Evolutionary conservation across 1,140 invertebrate species (phyloP).

Genomic region (Xylocopa sonorina): DNA sequence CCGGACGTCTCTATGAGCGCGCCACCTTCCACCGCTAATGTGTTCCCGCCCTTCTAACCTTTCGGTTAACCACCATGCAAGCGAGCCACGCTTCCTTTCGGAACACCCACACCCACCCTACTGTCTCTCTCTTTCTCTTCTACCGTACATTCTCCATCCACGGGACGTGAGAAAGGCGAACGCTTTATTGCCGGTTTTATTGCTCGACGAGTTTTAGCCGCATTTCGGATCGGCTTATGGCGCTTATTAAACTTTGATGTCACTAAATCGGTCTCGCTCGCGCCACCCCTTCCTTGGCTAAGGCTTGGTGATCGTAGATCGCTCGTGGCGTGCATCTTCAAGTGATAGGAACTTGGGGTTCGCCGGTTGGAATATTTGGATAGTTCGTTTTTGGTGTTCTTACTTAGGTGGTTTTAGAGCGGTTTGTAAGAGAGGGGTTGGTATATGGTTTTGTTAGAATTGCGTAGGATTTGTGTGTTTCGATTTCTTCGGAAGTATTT

Average conservation of each 20-base stretch:
- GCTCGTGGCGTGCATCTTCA: conserved; percentile 34
- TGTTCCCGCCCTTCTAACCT: conserved; percentile 66
- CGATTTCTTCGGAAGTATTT: no score
- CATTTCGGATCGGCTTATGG: conserved; percentile 65
- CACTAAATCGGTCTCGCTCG: conserved; percentile 54
- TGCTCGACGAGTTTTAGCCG: conserved; percentile 69
- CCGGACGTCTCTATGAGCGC: conserved; percentile 78
- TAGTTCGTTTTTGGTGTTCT: no score
- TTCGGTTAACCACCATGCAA: conserved; percentile 65
- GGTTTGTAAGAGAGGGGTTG: no score
- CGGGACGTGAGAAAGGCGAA: conserved; percentile 65
- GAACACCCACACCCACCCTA: neutral
- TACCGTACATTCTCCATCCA: conserved; percentile 18
- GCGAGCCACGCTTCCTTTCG: conserved; percentile 32
- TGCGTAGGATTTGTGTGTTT: no score
- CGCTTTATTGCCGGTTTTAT: conserved; percentile 78
- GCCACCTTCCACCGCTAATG: conserved; percentile 76
- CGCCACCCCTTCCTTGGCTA: no score
- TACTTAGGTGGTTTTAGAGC: no score
- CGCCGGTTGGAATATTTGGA: no score
- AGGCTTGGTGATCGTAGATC: neutral
- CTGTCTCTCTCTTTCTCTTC: neutral
- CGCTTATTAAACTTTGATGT: conserved; percentile 74
- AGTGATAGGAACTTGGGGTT: no score
- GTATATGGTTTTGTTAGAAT: no score